Evolutionary conservation across 2,888 invertebrate species (phyloP).

Genomic region (Caenorhabditis becei): DNA sequence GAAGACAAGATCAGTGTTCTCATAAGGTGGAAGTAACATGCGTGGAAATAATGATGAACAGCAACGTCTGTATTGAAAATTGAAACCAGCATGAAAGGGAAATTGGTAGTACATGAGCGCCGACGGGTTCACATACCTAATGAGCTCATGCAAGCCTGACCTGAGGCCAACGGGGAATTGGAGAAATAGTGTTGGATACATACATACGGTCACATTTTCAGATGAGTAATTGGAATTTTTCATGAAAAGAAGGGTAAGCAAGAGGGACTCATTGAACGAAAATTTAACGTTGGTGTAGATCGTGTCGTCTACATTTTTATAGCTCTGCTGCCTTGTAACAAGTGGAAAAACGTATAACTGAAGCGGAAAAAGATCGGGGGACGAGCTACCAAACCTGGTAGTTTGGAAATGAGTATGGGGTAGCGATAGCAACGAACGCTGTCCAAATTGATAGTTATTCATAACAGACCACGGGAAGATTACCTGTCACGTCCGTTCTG

Average conservation of each 20-base stretch:
- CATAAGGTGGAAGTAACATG: neutral
- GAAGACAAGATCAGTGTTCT: neutral
- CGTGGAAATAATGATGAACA: neutral
- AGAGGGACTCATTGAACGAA: too few relatives aligned
- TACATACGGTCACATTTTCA: too few relatives aligned
- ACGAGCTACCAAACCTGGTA: neutral
- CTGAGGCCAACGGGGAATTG: too few relatives aligned
- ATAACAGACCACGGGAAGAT: neutral
- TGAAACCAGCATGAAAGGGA: neutral
- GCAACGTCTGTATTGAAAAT: neutral
- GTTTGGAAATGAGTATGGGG: neutral
- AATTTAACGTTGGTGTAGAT: too few relatives aligned
- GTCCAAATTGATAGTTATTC: conserved; percentile 9
- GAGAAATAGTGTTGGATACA: too few relatives aligned
- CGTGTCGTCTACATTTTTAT: too few relatives aligned
- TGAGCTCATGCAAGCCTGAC: neutral
- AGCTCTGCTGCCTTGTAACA: too few relatives aligned
- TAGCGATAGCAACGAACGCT: conserved; percentile 10
- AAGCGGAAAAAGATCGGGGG: neutral
- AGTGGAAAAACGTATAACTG: neutral
- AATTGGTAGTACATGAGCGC: neutral
- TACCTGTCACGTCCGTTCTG: neutral
- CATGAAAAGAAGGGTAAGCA: too few relatives aligned
- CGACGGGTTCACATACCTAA: neutral
- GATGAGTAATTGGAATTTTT: too few relatives aligned